Percentiles rank a stretch among this genome's conserved stretches.
phyloP scores from a whole-genome alignment of 2,888 invertebrate genomes.

The Trichogramma dendrolimi region DNA sequence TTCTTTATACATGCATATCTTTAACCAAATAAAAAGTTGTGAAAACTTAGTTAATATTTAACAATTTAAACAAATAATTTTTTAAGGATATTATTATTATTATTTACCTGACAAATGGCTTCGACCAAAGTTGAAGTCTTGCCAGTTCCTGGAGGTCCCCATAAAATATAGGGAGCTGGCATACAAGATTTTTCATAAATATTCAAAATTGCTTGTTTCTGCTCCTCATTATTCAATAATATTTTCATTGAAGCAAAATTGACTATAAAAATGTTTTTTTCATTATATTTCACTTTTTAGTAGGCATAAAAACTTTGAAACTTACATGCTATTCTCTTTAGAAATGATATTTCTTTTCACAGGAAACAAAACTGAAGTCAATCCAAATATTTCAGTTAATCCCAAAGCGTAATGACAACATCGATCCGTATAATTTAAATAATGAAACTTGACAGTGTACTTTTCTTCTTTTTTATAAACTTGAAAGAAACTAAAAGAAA shows the following conservation, averaged over 20 bases:
- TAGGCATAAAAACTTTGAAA: too few relatives aligned
- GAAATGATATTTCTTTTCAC: neutral
- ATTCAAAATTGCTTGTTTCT: constrained; percentile 64
- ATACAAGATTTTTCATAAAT: constrained; percentile 62
- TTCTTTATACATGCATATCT: constrained; percentile 45
- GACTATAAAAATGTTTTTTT: too few relatives aligned
- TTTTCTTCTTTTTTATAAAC: neutral
- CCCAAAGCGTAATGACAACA: constrained; percentile 31
- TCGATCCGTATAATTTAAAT: constrained; percentile 27
- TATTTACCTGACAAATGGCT: constrained; percentile 61
- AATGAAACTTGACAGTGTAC: constrained; percentile 29
- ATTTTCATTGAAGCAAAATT: too few relatives aligned
- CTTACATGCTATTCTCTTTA: neutral
- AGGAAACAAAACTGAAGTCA: constrained; percentile 27
- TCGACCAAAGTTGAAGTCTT: constrained; percentile 72
- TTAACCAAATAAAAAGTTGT: constrained; percentile 11
- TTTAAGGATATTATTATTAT: constrained; percentile 1
- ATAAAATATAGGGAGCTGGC: constrained; percentile 73
- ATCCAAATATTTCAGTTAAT: constrained; percentile 18
- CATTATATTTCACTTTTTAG: too few relatives aligned
- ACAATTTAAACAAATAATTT: neutral
- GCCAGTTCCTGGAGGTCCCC: constrained; percentile 82
- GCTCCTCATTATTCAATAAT: constrained; percentile 56
- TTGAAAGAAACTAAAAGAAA: constrained; percentile 11
- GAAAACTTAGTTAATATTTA: constrained; percentile 4